Percentiles rank a stretch among this genome's conserved stretches.
Evolutionary conservation across 2,113 vertebrate species (phyloP).

Genomic region (Calcarius ornatus): DNA sequence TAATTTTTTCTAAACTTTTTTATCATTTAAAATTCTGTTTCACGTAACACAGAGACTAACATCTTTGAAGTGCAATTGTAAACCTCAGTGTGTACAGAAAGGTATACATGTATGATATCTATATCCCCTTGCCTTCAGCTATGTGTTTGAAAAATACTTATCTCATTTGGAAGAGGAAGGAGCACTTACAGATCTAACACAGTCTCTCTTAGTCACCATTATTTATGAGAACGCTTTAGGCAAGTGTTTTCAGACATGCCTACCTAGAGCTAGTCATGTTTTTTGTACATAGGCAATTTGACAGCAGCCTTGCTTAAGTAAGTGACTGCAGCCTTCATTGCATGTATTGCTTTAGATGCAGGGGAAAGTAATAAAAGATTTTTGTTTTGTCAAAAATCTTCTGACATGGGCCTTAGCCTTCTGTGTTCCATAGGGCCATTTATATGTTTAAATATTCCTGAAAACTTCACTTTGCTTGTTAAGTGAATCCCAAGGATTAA

Average conservation of each 20-base stretch:
- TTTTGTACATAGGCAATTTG: neutral
- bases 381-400: neutral
- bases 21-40: neutral
- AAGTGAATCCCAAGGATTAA: neutral
- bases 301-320: neutral
- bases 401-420: neutral
- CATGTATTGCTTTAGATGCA: neutral
- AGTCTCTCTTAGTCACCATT: neutral
- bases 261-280: neutral
- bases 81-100: neutral
- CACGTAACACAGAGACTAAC: neutral
- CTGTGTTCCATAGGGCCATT: neutral
- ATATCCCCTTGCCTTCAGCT: neutral
- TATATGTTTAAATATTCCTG: neutral
- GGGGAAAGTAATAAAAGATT: neutral
- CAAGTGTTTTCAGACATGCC: constrained; percentile 4
- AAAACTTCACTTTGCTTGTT: neutral
- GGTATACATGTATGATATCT: neutral
- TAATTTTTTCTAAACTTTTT: neutral
- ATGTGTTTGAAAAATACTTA: neutral
- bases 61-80: neutral
- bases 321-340: neutral
- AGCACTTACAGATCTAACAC: neutral
- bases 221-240: neutral
- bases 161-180: neutral